Conservation (phyloP, 2,888 invertebrate species). For the Gymnoscelis rufifasciata region DNA sequence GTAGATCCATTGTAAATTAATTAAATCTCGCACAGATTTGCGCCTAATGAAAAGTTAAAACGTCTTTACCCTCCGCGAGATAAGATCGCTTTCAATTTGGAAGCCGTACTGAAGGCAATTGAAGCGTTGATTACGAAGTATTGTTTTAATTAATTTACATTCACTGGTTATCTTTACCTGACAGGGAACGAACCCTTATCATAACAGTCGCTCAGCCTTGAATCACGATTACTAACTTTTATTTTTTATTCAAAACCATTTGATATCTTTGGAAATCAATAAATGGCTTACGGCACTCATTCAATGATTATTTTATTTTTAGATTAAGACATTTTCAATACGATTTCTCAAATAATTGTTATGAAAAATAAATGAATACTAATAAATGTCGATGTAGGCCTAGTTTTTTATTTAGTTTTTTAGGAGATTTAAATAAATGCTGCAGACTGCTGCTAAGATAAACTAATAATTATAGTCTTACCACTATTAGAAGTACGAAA, state of each 20-base stretch:
- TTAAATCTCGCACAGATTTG: slow-evolving; percentile 16
- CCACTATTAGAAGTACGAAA: slow-evolving; percentile 99
- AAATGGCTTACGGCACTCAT: too few relatives aligned
- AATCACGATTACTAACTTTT: slow-evolving; percentile 2
- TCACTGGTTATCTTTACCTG: slow-evolving; percentile 19
- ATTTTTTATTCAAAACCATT: neutral
- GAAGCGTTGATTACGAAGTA: slow-evolving; percentile 19
- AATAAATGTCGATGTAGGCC: too few relatives aligned
- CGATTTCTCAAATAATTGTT: too few relatives aligned
- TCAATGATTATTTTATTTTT: too few relatives aligned
- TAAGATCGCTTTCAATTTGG: slow-evolving; percentile 18
- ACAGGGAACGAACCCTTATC: slow-evolving; percentile 21
- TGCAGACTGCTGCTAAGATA: neutral
- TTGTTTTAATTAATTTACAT: slow-evolving; percentile 21
- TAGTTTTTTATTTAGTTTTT: too few relatives aligned
- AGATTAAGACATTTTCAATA: too few relatives aligned
- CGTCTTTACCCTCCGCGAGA: slow-evolving; percentile 19
- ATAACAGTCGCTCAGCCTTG: slow-evolving; percentile 8
- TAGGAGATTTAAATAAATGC: too few relatives aligned
- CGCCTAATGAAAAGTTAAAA: slow-evolving; percentile 16
- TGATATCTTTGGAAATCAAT: too few relatives aligned
- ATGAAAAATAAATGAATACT: too few relatives aligned
- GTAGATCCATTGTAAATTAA: slow-evolving; percentile 10
- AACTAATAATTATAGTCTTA: slow-evolving; percentile 75
- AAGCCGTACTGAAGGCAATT: slow-evolving; percentile 17